Conservation (phyloP, 2,888 invertebrate genomes). For the Eueremaeus valkanovi region DNA sequence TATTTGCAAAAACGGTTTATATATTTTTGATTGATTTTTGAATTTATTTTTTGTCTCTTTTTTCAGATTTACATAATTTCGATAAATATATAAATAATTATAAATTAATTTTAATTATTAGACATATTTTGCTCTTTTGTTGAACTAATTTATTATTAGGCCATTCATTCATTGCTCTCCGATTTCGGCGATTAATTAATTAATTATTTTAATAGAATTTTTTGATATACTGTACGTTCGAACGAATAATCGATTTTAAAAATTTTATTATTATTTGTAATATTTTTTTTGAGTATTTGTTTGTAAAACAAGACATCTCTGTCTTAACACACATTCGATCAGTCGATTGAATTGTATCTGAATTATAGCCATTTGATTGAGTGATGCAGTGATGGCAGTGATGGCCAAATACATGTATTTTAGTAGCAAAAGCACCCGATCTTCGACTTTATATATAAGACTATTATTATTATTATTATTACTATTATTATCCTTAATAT, state of each 20-base stretch:
- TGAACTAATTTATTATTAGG: constrained; percentile 9
- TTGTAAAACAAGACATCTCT: not conserved
- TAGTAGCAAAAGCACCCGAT: constrained; percentile 4
- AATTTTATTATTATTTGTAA: not conserved
- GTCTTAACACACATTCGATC: too few species aligned
- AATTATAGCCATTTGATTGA: not conserved
- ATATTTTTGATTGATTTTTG: not conserved
- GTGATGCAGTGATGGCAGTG: constrained; percentile 1
- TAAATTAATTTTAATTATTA: not conserved
- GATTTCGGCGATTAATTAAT: not conserved
- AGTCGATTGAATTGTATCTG: not conserved
- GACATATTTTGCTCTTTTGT: not conserved
- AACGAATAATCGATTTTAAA: constrained; percentile 6
- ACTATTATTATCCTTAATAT: not conserved
- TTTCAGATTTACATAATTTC: not conserved
- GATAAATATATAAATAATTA: not conserved
- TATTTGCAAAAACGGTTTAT: not conserved
- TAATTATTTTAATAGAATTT: constrained; percentile 22
- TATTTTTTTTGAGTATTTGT: not conserved
- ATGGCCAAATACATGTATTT: not conserved
- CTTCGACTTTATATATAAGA: not conserved
- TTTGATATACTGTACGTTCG: not conserved
- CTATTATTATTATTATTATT: too few species aligned
- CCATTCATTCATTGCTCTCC: not conserved
- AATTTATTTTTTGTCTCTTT: not conserved